These are phyloP conservation scores for Alcedo atthis DNA, from an alignment of 2,797 vertebrate species.

Conservation along the genomic window DNA sequence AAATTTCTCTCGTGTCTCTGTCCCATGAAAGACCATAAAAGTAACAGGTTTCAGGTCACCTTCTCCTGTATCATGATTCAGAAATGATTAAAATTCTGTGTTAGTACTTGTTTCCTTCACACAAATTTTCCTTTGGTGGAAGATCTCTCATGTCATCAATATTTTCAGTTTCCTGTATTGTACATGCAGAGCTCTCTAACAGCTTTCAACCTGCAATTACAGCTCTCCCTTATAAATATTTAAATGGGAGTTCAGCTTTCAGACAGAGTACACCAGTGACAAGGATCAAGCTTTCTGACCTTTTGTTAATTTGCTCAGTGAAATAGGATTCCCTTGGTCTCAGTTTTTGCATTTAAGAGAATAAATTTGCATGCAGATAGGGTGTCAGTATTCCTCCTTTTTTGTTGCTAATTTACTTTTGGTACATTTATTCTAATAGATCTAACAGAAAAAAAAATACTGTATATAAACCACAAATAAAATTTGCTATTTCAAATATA, in stretches of 20 bases:
- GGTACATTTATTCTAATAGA: not conserved
- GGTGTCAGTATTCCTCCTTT: not conserved
- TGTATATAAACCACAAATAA: not conserved
- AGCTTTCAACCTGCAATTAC: constrained; percentile 51
- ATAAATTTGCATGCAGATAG: not conserved
- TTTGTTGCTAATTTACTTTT: not conserved
- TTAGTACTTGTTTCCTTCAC: not conserved
- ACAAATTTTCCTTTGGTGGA: not conserved
- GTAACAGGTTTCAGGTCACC: not conserved
- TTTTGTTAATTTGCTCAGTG: constrained; percentile 74
- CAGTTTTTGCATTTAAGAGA: not conserved
- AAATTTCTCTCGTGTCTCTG: not conserved
- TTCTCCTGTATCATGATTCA: not conserved
- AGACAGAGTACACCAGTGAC: constrained; percentile 46
- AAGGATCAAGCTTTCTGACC: constrained; percentile 77
- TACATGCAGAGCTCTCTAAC: not conserved
- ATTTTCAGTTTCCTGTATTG: not conserved
- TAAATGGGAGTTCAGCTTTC: constrained; percentile 75
- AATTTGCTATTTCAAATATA: not conserved
- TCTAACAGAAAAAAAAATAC: not conserved
- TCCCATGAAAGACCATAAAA: not conserved
- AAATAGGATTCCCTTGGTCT: constrained; percentile 60
- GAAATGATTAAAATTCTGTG: not conserved
- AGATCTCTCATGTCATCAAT: not conserved
- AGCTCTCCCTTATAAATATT: constrained; percentile 73